Percentiles rank a stretch among this genome's conserved stretches.
phyloP scores from a whole-genome alignment of 2,888 invertebrate genomes.

The Tortricodes alternella region DNA sequence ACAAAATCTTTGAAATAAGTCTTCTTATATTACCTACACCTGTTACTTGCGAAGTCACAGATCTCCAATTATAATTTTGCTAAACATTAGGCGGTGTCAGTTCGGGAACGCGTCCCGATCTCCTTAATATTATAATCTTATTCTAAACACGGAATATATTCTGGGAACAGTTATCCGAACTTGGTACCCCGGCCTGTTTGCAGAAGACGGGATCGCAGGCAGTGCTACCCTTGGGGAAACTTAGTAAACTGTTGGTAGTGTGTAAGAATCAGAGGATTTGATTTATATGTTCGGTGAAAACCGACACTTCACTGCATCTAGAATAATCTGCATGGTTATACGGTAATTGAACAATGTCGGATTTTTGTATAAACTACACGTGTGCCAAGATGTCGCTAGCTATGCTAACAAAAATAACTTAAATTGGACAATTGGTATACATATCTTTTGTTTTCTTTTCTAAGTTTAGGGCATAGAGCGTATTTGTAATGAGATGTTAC shows the following conservation, averaged over 20 bases:
- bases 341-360: too few species aligned
- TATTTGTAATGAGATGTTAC: too few species aligned
- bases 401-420: too few species aligned
- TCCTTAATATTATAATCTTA: constrained; percentile 80
- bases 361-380: too few species aligned
- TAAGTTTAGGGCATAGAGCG: too few species aligned
- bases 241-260: constrained; percentile 9
- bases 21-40: constrained; percentile 12
- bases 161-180: constrained; percentile 50
- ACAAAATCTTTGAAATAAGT: neutral
- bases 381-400: too few species aligned
- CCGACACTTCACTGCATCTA: too few species aligned
- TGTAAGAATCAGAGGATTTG: neutral
- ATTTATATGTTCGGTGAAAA: too few species aligned
- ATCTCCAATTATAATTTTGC: constrained; percentile 73
- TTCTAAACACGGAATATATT: constrained; percentile 80
- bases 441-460: too few species aligned
- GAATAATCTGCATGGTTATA: too few species aligned
- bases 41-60: constrained; percentile 38
- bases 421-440: too few species aligned
- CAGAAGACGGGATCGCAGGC: constrained; percentile 8
- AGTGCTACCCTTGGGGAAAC: constrained; percentile 5
- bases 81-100: constrained; percentile 19
- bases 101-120: constrained; percentile 40
- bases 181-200: constrained; percentile 40